A percentile compares a stretch with the other conserved stretches of the same genome.
These are phyloP conservation scores for Neogale vison DNA, from an alignment of 2,113 vertebrate species.

Conservation along the genomic window DNA sequence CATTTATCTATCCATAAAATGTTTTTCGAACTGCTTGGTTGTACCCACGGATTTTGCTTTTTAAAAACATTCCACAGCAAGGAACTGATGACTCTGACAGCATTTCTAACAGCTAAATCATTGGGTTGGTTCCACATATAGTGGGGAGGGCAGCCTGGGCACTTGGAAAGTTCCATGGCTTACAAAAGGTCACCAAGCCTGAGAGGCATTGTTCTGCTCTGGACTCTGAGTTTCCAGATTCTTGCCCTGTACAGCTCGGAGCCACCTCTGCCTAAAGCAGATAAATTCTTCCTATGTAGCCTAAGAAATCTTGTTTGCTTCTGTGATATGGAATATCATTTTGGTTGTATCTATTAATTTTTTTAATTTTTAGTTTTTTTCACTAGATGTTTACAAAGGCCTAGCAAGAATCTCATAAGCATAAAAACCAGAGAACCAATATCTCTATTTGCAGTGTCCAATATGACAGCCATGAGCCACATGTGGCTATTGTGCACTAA, in stretches of 20 bases:
- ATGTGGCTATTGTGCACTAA: background rate
- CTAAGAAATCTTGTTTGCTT: background rate
- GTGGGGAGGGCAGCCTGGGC: background rate
- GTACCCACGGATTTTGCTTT: background rate
- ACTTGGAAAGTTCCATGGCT: constrained; percentile 61
- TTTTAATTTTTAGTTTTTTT: background rate
- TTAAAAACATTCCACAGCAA: constrained; percentile 35
- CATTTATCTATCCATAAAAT: constrained; percentile 4
- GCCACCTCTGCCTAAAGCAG: background rate
- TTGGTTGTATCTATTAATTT: background rate
- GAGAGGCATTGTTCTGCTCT: constrained; percentile 16
- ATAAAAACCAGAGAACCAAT: background rate
- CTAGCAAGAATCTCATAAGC: background rate
- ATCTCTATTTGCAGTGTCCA: background rate
- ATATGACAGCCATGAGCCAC: background rate
- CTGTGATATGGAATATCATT: background rate
- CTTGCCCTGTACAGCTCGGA: background rate
- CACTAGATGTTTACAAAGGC: background rate
- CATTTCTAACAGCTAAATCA: constrained; percentile 52
- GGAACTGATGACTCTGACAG: background rate
- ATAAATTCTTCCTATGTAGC: background rate
- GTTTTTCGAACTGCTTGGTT: constrained; percentile 16
- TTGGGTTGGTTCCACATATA: background rate
- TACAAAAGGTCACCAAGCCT: constrained; percentile 57
- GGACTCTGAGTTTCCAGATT: constrained; percentile 2